Percentiles rank a stretch among this genome's conserved stretches.
These are phyloP conservation scores for Saccopteryx bilineata DNA, from an alignment of 2,113 vertebrate genomes.

Conservation along the genomic window DNA sequence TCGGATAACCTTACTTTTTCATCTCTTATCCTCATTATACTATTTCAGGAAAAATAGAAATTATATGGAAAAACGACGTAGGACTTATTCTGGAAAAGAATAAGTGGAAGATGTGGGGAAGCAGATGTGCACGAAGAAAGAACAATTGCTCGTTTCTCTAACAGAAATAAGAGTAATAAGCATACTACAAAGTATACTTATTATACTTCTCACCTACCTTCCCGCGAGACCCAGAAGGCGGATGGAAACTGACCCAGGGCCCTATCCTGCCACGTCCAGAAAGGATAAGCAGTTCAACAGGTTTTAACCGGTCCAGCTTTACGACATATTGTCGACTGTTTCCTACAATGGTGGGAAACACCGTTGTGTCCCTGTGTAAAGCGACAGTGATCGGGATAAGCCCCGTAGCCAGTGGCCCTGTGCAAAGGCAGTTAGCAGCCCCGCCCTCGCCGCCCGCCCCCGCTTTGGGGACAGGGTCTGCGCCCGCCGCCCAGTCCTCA, in stretches of 20 bases:
- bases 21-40: too few relatives aligned
- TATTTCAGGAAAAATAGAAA: not conserved
- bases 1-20: not conserved
- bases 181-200: too few relatives aligned
- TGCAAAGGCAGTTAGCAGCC: slow-evolving; percentile 55
- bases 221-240: not conserved
- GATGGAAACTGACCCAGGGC: not conserved
- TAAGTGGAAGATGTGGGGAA: not conserved
- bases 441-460: slow-evolving; percentile 24
- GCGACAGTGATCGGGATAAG: slow-evolving; percentile 76
- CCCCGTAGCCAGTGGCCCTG: not conserved
- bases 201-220: not conserved
- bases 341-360: not conserved
- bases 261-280: not conserved
- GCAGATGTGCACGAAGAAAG: not conserved
- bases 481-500: not conserved
- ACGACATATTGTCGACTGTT: not conserved
- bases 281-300: not conserved
- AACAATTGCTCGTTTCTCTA: not conserved
- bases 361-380: not conserved
- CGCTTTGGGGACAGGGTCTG: slow-evolving; percentile 34
- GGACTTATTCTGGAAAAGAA: not conserved
- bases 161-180: not conserved
- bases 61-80: not conserved
- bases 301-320: not conserved